These are phyloP conservation scores for Melanostoma mellinum DNA, from an alignment of 2,888 invertebrate genomes.

Conservation along the genomic window DNA sequence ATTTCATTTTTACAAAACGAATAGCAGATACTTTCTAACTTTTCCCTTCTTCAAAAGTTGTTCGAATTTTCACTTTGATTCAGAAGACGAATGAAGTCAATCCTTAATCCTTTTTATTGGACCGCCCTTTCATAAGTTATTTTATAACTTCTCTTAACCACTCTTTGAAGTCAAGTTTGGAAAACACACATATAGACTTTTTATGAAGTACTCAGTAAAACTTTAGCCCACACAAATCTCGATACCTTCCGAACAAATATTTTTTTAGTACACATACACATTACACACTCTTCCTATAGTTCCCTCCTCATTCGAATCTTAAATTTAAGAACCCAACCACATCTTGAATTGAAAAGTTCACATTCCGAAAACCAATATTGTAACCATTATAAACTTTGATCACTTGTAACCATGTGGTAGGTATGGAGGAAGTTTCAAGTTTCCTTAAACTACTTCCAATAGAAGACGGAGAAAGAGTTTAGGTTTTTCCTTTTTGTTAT, in stretches of 20 bases:
- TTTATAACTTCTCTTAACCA: conserved; percentile 1
- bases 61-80: background rate
- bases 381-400: conserved; percentile 63
- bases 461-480: background rate
- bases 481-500: background rate
- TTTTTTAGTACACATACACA: background rate
- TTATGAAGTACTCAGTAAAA: conserved; percentile 11
- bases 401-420: conserved; percentile 25
- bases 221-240: background rate
- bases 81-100: too few species aligned
- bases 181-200: background rate
- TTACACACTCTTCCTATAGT: background rate
- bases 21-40: background rate
- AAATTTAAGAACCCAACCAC: conserved; percentile 18
- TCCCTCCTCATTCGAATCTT: too few species aligned
- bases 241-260: conserved; percentile 1
- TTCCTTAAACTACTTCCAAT: conserved; percentile 1
- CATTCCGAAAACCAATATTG: conserved; percentile 63
- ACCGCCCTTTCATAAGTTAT: conserved; percentile 2
- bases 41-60: background rate
- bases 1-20: too few species aligned
- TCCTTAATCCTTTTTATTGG: background rate
- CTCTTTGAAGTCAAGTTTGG: conserved; percentile 16
- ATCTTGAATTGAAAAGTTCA: conserved; percentile 41
- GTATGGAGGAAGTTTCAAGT: conserved; percentile 3